A percentile compares a stretch with the other conserved stretches of the same genome.
These are phyloP conservation scores for Rhinoraja longicauda DNA, from an alignment of 2,797 vertebrate genomes.

Conservation along the genomic window DNA sequence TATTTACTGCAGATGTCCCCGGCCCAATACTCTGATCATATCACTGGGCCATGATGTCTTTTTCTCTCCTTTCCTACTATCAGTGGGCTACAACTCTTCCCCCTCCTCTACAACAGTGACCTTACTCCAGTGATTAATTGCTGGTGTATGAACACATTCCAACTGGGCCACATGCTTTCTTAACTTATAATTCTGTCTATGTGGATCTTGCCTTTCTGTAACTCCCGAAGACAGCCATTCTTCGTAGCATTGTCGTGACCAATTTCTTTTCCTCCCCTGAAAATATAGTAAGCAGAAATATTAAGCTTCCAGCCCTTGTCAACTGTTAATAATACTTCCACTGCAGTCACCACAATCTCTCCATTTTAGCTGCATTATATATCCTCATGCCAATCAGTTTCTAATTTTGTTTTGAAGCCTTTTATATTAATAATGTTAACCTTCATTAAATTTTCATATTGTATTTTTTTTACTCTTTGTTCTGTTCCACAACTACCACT, in stretches of 20 bases:
- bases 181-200: neutral
- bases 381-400: neutral
- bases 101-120: no score
- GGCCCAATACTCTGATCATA: no score
- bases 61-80: no score
- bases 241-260: neutral
- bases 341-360: no score
- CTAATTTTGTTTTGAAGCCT: neutral
- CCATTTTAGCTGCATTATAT: no score
- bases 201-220: neutral
- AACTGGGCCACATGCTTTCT: no score
- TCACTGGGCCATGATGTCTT: no score
- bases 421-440: neutral
- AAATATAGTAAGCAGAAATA: neutral
- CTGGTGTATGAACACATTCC: no score
- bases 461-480: neutral
- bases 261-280: neutral
- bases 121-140: no score
- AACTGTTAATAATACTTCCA: neutral
- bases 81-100: no score
- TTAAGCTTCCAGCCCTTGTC: neutral
- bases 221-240: neutral
- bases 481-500: neutral
- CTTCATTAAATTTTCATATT: neutral
- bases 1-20: no score